Base-by-base conservation (phyloP, 2,113 vertebrate genomes). In the Entelurus aequoreus region DNA sequence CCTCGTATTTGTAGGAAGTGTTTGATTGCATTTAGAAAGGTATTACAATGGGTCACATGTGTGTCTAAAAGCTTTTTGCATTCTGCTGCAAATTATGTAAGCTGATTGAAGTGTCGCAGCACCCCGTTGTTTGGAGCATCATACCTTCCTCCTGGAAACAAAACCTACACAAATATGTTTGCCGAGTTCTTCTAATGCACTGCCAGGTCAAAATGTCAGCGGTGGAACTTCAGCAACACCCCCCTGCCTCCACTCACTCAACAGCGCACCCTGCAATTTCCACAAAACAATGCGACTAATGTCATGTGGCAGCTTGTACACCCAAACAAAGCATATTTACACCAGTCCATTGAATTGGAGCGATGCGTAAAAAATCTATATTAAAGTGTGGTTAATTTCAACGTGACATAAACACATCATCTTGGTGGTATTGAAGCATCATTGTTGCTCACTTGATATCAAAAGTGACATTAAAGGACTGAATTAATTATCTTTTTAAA, bases 61-160 rank as follows among this genome's bases (percentile, higher is more conserved):
- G 88, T 87, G 88, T 91, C 88, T 91, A 91, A 92, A 92, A 92
- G 90, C 89, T 91, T 90, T 90, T 90, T 86, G 87, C 84, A 83
- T 90, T 89, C 82, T 83, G 83, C 80, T 76, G 88, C 83, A 86
- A 89, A 89, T 90, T 84, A 90, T 89, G 86, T 89, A 90, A 89
- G 89, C 87, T 84, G 84, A 89, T 85, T 79, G 82, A 90, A 89
- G 89, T 86, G 89, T 88, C 86, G 77, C 72, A 52, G 69, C 78
- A 83, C 86, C 87, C 85, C 78, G 83, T 88, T 91, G 90, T 91
- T 88, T 87, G 72, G 69, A 86, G 82, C 81, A 81, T 77, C 69
- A 78, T 84, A 88, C 82, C 84, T 80, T 88, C 82, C 84, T 87
- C 84, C 81, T 74, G 83, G 63, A 44, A 44, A 57, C 55, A 75